Conservation (phyloP, 2,797 vertebrate genomes). For the Scolopax bukidnonensis region DNA sequence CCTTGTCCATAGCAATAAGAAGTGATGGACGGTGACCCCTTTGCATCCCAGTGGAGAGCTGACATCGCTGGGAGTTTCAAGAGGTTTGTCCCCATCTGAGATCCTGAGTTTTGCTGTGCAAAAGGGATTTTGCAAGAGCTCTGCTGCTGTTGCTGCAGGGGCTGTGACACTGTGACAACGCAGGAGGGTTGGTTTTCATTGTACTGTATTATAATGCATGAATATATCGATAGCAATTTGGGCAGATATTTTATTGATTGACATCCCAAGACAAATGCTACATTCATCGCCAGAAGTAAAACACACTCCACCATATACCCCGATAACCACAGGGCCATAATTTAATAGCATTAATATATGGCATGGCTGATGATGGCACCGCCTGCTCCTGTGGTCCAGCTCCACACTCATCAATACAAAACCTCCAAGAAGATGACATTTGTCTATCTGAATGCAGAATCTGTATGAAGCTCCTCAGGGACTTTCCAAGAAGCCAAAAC, state of each 20-base stretch:
- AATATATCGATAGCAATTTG: slow-evolving; percentile 17
- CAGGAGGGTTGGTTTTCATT: neutral
- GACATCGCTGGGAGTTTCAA: neutral
- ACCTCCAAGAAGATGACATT: neutral
- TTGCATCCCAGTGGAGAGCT: neutral
- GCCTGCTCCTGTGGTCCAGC: neutral
- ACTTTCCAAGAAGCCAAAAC: neutral
- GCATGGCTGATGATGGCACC: neutral
- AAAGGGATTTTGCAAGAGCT: neutral
- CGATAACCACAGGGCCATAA: neutral
- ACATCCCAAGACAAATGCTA: neutral
- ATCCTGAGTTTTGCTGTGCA: neutral
- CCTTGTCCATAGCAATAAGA: neutral
- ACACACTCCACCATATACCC: neutral
- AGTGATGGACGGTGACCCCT: neutral
- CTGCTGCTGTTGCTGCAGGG: neutral
- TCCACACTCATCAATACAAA: neutral
- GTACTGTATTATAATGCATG: neutral
- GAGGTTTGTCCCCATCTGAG: neutral
- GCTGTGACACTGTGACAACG: neutral
- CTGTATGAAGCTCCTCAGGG: neutral
- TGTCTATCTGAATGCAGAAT: neutral
- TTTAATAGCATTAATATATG: neutral
- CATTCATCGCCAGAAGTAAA: slow-evolving; percentile 10
- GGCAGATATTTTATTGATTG: slow-evolving; percentile 37